phyloP scores from a whole-genome alignment of 1,140 invertebrate genomes.

The Caenorhabditis latens region DNA sequence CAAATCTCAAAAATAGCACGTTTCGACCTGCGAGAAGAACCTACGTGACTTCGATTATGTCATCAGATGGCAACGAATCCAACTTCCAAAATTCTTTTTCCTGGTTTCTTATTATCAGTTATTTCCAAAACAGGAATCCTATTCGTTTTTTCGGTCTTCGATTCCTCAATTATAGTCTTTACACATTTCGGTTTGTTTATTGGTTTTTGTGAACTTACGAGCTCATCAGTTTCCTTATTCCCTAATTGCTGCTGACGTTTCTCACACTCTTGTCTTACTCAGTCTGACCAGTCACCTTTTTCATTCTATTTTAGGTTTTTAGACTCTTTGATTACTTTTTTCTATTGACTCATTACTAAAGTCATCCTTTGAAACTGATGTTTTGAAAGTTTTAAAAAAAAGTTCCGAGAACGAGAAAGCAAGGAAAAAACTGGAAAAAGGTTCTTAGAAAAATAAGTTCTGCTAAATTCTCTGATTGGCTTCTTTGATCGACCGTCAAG shows the following conservation, averaged over 20 bases:
- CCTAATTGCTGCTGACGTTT: slow-evolving; percentile 25
- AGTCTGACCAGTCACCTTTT: slow-evolving; percentile 9
- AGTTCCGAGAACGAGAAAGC: background rate
- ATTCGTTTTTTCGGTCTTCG: background rate
- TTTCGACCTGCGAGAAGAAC: background rate
- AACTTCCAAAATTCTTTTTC: too few species aligned
- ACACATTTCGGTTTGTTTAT: background rate
- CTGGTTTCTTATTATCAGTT: background rate
- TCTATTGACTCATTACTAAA: background rate
- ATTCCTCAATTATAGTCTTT: background rate
- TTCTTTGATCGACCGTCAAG: background rate
- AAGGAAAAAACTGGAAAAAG: background rate
- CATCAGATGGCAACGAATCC: background rate
- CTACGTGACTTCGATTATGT: background rate
- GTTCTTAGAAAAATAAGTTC: background rate
- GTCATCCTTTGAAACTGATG: background rate
- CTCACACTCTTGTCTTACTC: background rate
- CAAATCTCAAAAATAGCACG: slow-evolving; percentile 5
- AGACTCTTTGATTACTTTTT: background rate
- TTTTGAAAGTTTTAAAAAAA: background rate
- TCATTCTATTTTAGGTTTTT: background rate
- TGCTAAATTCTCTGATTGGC: background rate
- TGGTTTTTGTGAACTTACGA: slow-evolving; percentile 9
- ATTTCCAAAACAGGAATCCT: background rate
- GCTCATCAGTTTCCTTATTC: slow-evolving; percentile 29